Evolutionary conservation across 2,113 vertebrate genomes (phyloP), one percentile per base, ranked within the genome.

Genomic region (Saccopteryx bilineata): DNA sequence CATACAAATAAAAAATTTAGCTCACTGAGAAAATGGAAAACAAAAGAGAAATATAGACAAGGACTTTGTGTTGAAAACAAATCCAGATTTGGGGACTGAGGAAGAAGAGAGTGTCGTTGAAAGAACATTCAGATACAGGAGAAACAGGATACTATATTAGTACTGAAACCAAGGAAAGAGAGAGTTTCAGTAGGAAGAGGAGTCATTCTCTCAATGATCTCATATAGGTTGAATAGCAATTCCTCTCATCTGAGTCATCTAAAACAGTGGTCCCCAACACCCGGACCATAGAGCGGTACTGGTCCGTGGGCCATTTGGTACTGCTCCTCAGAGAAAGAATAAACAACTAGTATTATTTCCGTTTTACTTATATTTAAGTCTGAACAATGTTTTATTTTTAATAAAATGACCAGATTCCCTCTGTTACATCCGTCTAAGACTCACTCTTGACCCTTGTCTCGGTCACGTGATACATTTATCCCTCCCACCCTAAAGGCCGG

Each of bases 121-220:
- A 74, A 84, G 46, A 90, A 94, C 3, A 87, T 84, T 94, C 33
- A 75, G 21, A 52, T 80, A 65, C 19, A 69, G 54, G 60, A 46
- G 65, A 91, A 72, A 58, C 14, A 88, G 5, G 48, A 58, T 50
- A 82, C 21, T 78, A 78, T 85, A 23, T 12, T 61, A 56, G 66
- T 81, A 26, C 7, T 85, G 88, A 96, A 89, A 74, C 39, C 31
- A 83, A 94, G 26, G 56, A 89, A 72, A 78, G 50, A 81, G 76
- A 89, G 48, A 65, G 75, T 76, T 96, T 87, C 46, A 92, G 84
- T 95, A 92, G 46, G 54, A 96, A 89, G 18, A 95, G 14, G 8
- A 9, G 9, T 92, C n/a, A 52, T 90, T 92, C 74, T 92, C 11
- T 95, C 65, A 89, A 10, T 91, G 23, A 26, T 92, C 58, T 93